Percentiles rank a stretch among this genome's conserved stretches.
phyloP scores from a whole-genome alignment of 2,113 vertebrate genomes.

The Ivindomyrus marchei region DNA sequence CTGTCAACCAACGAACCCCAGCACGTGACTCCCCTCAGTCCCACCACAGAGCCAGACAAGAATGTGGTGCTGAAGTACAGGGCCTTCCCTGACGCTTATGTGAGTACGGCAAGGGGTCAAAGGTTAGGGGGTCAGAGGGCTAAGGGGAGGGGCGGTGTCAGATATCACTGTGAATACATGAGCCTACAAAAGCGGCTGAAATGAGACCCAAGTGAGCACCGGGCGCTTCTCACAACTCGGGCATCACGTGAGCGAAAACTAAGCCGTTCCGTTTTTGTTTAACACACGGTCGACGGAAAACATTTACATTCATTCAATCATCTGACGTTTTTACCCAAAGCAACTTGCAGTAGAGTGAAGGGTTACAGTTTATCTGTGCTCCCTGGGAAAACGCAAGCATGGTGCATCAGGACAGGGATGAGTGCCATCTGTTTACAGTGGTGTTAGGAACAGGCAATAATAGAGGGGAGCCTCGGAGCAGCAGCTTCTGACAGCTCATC shows the following conservation, averaged over 20 bases:
- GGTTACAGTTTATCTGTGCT: background rate
- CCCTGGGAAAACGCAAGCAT: background rate
- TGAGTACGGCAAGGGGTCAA: conserved; percentile 54
- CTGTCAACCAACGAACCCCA: conserved; percentile 27
- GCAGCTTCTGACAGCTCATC: background rate
- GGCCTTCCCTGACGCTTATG: conserved; percentile 60
- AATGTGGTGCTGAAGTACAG: conserved; percentile 39
- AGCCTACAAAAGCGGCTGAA: background rate
- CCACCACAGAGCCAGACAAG: conserved; percentile 31
- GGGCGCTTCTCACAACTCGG: background rate
- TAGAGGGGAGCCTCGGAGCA: background rate
- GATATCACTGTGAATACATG: background rate
- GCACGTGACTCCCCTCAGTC: conserved; percentile 26
- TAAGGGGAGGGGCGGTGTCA: background rate
- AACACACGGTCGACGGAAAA: background rate
- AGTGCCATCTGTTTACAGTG: background rate
- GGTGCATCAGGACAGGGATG: background rate
- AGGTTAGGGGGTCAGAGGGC: background rate
- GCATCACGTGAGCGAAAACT: background rate
- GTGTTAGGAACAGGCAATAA: background rate
- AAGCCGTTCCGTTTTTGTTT: background rate
- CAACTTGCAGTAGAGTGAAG: background rate
- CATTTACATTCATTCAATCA: background rate
- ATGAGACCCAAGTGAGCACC: background rate
- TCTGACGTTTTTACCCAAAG: background rate